phyloP scores from a whole-genome alignment of 1,140 invertebrate genomes.

The Caenorhabditis tropicalis region DNA sequence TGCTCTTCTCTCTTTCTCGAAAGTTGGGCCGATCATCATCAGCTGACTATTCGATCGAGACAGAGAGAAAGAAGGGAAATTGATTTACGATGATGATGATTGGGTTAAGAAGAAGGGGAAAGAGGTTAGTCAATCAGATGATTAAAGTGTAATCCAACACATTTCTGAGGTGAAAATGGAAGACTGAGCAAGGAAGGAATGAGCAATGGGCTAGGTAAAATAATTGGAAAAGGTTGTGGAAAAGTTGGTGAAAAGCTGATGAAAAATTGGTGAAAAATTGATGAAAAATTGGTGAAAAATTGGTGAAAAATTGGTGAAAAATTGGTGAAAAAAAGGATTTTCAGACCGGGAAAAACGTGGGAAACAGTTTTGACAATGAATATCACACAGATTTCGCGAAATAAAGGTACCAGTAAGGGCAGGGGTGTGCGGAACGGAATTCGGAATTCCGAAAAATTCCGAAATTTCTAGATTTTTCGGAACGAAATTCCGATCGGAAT shows the following conservation, averaged over 20 bases:
- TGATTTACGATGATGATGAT: conserved; percentile 32
- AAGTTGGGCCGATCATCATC: too few species aligned
- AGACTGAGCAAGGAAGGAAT: neutral
- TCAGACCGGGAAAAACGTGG: too few species aligned
- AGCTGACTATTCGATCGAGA: neutral
- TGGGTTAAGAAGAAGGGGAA: too few species aligned
- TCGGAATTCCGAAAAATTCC: neutral
- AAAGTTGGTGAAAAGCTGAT: too few species aligned
- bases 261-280: too few species aligned
- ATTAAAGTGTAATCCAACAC: neutral
- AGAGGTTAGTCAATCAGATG: conserved; percentile 41
- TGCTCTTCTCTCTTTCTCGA: neutral
- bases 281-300: too few species aligned
- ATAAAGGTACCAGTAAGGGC: too few species aligned
- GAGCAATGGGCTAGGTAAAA: neutral
- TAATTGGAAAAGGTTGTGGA: too few species aligned
- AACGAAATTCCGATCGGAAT: neutral
- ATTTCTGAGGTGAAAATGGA: too few species aligned
- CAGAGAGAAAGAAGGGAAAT: neutral
- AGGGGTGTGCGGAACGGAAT: neutral
- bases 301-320: too few species aligned
- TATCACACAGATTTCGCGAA: too few species aligned
- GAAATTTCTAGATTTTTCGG: neutral
- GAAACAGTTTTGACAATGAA: too few species aligned
- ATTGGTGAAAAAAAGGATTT: neutral